These are phyloP conservation scores for Drosophila ohnishii DNA, from an alignment of 1,140 invertebrate species.

Conservation along the genomic window DNA sequence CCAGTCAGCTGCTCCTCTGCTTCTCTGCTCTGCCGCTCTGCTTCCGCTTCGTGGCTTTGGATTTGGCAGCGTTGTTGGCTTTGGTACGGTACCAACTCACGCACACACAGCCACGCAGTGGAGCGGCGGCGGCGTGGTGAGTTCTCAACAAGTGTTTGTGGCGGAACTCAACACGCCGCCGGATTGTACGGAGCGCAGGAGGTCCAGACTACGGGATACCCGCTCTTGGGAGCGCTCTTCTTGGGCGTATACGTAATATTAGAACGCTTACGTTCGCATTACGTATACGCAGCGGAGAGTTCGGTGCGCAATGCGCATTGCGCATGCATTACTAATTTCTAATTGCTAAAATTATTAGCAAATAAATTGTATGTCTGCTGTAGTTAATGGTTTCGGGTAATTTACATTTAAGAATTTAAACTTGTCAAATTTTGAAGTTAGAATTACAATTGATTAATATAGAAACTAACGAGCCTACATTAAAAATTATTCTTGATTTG, in stretches of 20 bases:
- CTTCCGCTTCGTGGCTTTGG: constrained; percentile 36
- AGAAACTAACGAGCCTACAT: too few species aligned
- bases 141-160: constrained; percentile 74
- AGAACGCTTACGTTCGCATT: neutral
- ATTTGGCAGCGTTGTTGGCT: constrained; percentile 38
- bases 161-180: constrained; percentile 31
- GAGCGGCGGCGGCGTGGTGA: constrained; percentile 62
- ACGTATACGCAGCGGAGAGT: constrained; percentile 5
- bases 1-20: constrained; percentile 59
- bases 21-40: constrained; percentile 20
- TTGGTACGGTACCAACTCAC: constrained; percentile 57
- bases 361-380: neutral
- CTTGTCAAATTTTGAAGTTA: neutral
- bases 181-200: constrained; percentile 26
- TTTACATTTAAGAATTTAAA: neutral
- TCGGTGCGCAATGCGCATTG: neutral
- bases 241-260: constrained; percentile 16
- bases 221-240: neutral
- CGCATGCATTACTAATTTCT: neutral
- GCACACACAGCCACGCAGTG: constrained; percentile 30
- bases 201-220: constrained; percentile 29
- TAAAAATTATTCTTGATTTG: neutral
- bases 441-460: neutral
- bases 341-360: neutral
- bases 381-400: neutral